Conservation (phyloP, 2,113 vertebrate species). For the Dasypus novemcinctus region DNA sequence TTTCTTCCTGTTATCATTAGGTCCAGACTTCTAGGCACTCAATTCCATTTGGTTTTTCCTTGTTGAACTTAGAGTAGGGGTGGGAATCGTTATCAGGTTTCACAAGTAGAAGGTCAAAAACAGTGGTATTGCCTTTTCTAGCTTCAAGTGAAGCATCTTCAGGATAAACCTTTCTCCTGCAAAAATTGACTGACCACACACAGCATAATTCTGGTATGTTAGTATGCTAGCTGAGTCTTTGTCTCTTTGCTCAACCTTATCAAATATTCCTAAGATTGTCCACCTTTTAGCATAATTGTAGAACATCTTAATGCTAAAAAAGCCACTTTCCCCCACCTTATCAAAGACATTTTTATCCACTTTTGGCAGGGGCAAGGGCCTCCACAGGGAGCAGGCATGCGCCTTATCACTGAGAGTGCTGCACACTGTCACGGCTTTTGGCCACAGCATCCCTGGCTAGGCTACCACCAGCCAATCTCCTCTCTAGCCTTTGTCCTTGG, state of each 20-base stretch:
- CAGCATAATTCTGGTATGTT: conserved; percentile 24
- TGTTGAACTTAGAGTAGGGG: neutral
- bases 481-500: neutral
- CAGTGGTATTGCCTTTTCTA: neutral
- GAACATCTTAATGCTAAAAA: conserved; percentile 64
- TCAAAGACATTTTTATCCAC: conserved; percentile 63
- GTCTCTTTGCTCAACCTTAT: conserved; percentile 72
- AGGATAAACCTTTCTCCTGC: conserved; percentile 40
- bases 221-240: conserved; percentile 70
- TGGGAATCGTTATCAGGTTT: neutral
- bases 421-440: conserved; percentile 46
- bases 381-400: neutral
- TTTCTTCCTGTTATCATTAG: neutral
- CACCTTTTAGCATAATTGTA: conserved; percentile 72
- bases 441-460: neutral
- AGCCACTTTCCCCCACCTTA: conserved; percentile 61
- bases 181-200: neutral
- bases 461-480: neutral
- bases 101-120: neutral
- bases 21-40: neutral
- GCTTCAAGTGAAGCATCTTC: conserved; percentile 23
- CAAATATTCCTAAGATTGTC: conserved; percentile 72
- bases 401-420: neutral
- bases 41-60: neutral
- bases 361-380: conserved; percentile 63